Conservation (phyloP, 2,888 invertebrate genomes). For the Dasysyrphus tricinctus region DNA sequence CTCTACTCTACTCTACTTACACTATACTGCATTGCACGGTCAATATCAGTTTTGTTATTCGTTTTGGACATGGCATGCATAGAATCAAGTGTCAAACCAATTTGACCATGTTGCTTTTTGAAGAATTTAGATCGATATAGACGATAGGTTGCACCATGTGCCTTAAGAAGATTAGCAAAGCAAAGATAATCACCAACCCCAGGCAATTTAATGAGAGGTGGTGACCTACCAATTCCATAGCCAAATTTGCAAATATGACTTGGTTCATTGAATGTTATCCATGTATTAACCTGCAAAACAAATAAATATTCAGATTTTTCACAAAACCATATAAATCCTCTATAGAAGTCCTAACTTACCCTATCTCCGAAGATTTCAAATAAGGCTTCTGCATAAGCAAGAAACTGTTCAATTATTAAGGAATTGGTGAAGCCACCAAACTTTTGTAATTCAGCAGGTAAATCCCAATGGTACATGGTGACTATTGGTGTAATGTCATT, state of each 20-base stretch:
- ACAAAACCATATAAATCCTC: too few relatives aligned
- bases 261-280: constrained; percentile 83
- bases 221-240: constrained; percentile 83
- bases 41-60: constrained; percentile 71
- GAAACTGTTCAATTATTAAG: constrained; percentile 83
- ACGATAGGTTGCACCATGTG: constrained; percentile 85
- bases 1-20: constrained; percentile 76
- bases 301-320: background rate
- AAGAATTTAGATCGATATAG: constrained; percentile 83
- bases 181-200: constrained; percentile 85
- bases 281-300: constrained; percentile 44
- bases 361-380: constrained; percentile 84
- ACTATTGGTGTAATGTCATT: constrained; percentile 86
- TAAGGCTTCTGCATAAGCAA: constrained; percentile 83
- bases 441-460: constrained; percentile 85
- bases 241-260: constrained; percentile 83
- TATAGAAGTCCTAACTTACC: constrained; percentile 77
- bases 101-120: constrained; percentile 78
- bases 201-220: constrained; percentile 82
- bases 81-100: constrained; percentile 77
- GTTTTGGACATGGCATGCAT: constrained; percentile 77
- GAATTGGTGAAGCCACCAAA: constrained; percentile 85
- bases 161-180: constrained; percentile 84
- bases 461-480: constrained; percentile 85
- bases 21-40: constrained; percentile 78